Conservation (phyloP, 2,888 invertebrate genomes). For the Polylopha cassiicola region DNA sequence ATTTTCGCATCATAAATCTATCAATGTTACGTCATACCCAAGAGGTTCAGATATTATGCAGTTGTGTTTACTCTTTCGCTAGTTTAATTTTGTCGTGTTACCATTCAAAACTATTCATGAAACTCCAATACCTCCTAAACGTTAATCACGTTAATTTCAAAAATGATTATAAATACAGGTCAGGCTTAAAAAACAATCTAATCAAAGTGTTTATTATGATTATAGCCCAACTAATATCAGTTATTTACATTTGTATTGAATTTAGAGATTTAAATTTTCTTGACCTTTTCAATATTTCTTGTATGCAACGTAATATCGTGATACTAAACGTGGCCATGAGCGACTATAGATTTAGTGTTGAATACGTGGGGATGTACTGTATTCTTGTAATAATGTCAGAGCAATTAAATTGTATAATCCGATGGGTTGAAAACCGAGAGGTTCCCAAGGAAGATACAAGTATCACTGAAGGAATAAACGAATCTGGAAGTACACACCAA, state of each 20-base stretch:
- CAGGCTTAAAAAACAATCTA: neutral
- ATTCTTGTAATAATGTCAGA: conserved; percentile 9
- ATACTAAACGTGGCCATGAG: conserved; percentile 1
- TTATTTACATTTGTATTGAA: neutral
- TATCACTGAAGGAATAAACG: neutral
- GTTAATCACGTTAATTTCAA: neutral
- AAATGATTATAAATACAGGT: neutral
- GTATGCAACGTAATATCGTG: conserved; percentile 7
- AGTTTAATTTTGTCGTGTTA: neutral
- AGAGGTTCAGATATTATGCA: neutral
- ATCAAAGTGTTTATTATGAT: neutral
- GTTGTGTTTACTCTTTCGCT: neutral
- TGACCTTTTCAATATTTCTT: neutral
- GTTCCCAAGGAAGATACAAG: no score
- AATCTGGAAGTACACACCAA: neutral
- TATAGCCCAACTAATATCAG: neutral
- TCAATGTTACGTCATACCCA: neutral
- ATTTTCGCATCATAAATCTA: neutral
- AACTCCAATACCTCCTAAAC: neutral
- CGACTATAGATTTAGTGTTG: conserved; percentile 7
- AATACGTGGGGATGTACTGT: conserved; percentile 7
- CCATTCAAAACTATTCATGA: neutral
- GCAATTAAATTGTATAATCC: conserved; percentile 13
- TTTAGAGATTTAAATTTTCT: neutral
- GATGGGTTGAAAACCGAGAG: neutral